A percentile compares a stretch with the other conserved stretches of the same genome.
These are phyloP conservation scores for Calypte anna DNA, from an alignment of 2,113 vertebrate genomes.

Conservation along the genomic window DNA sequence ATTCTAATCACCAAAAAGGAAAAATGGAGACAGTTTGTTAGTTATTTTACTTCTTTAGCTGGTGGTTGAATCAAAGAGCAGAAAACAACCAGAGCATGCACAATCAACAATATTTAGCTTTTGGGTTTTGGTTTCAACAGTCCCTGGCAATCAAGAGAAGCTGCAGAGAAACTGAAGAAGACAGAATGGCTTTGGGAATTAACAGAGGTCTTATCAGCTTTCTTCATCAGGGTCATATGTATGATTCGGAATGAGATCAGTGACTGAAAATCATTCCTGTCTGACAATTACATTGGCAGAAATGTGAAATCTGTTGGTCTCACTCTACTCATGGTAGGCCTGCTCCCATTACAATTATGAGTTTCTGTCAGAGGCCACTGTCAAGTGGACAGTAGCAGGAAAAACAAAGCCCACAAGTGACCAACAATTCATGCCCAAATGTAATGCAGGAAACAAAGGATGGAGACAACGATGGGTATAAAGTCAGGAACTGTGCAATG, in stretches of 20 bases:
- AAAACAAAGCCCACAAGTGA: background rate
- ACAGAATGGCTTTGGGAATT: background rate
- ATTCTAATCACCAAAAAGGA: conserved; percentile 74
- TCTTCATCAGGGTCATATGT: background rate
- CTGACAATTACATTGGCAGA: background rate
- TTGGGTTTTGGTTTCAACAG: background rate
- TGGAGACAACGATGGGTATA: background rate
- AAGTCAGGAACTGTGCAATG: background rate
- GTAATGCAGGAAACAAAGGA: background rate
- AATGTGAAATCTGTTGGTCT: background rate
- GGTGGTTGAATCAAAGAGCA: background rate
- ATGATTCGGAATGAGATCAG: background rate
- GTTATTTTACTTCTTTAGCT: background rate
- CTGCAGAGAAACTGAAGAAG: background rate
- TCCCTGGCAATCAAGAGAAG: background rate
- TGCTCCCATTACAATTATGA: background rate
- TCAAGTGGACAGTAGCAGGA: background rate
- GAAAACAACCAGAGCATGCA: rapidly evolving
- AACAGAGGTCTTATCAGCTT: background rate
- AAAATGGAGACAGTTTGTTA: background rate
- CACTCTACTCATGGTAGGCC: background rate
- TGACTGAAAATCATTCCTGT: background rate
- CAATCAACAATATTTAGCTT: background rate
- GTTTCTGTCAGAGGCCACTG: background rate
- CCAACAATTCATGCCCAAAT: background rate